phyloP scores from a whole-genome alignment of 1,140 invertebrate genomes.

The Sarcophaga peregrina region DNA sequence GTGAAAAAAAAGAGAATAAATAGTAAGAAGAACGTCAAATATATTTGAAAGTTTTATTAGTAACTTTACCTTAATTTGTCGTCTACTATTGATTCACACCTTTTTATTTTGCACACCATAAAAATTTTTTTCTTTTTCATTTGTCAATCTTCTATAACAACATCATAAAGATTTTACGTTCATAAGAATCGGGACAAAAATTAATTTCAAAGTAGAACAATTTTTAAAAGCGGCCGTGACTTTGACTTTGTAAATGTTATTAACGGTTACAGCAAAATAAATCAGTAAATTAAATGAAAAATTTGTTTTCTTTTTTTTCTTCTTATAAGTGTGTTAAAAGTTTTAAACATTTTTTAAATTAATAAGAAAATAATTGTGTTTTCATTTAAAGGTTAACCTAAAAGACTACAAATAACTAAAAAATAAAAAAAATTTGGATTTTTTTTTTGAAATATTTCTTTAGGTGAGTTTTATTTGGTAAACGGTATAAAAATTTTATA shows the following conservation, averaged over 20 bases:
- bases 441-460: too few relatives aligned
- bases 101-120: neutral
- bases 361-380: too few relatives aligned
- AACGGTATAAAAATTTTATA: too few relatives aligned
- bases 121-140: neutral
- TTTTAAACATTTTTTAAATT: too few relatives aligned
- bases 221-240: neutral
- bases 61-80: conserved; percentile 14
- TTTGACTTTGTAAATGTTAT: conserved; percentile 27
- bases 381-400: too few relatives aligned
- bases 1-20: conserved; percentile 4
- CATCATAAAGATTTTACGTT: neutral
- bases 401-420: too few relatives aligned
- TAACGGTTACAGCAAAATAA: neutral
- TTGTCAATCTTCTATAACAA: neutral
- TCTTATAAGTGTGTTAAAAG: too few relatives aligned
- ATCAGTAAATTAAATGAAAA: too few relatives aligned
- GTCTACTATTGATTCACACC: conserved; percentile 9
- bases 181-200: neutral
- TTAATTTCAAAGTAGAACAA: neutral
- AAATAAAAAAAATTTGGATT: too few relatives aligned
- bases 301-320: too few relatives aligned
- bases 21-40: neutral
- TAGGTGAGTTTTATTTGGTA: too few relatives aligned
- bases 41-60: conserved; percentile 14